Evolutionary conservation across 2,113 vertebrate species (phyloP), one percentile per base, ranked within the genome.

Genomic region (Neofelis nebulosa): DNA sequence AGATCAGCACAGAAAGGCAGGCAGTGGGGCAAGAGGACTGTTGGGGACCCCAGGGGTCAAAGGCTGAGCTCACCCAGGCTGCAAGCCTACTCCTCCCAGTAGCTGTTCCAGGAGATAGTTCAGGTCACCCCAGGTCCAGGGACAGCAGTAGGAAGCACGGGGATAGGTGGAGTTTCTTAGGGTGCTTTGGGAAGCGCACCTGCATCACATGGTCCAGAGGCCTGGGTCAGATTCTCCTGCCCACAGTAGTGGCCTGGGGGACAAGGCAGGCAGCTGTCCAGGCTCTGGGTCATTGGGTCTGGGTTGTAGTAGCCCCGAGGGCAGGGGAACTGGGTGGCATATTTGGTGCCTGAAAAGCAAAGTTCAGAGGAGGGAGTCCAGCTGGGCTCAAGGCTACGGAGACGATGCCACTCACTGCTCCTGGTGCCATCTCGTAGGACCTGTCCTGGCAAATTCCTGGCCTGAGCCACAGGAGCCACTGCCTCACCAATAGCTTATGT

Each of bases 291-390:
- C 99, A 99, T 99, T 31, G 98, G 96, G 78, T 99, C 99, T 1
- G 99, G 99, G 98, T 99, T 99, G 97, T 99, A 99, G 98, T 99
- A 99, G 57, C 99, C 99, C 45, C 99, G 99, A 66, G 99, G 99
- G 94, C 99, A 99, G 68, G 99, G 99, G 80, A 99, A 99, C 98
- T 99, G 99, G 0, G 99, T 99, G 69, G 99, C 99, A 79, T 99
- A 99, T 74, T 95, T 99, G 50, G 99, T 99, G 89, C 99, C 99
- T 99, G 96, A 38, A 93, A 89, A 98, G 65, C n/a, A 95, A n/a
- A 96, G 29, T 80, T 68, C 95, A 81, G 45, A 91, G 87, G 33
- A 71, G 29, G 23, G 48, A 29, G 21, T 19, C 78, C 21, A 55
- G 68, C 57, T 9, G 27, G 41, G 9, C 29, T 27, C 78, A 29